Conservation (phyloP, 2,797 vertebrate species). For the Scolopax rusticola region DNA sequence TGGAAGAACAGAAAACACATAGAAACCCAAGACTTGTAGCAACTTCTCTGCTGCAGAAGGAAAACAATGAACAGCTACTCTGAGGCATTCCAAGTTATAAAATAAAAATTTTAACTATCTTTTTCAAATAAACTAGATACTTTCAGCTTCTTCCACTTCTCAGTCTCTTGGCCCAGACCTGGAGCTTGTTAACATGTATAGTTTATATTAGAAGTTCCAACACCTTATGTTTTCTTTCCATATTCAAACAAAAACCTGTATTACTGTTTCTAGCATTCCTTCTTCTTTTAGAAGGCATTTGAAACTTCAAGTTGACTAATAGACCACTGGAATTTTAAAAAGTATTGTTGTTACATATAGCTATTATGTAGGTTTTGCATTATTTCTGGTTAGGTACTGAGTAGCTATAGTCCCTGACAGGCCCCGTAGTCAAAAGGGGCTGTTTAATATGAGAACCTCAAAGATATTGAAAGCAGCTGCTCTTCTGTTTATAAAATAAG, state of each 20-base stretch:
- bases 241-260: neutral
- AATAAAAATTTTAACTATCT: neutral
- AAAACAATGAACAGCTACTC: neutral
- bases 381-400: neutral
- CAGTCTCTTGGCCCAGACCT: neutral
- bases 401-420: neutral
- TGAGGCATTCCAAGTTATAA: neutral
- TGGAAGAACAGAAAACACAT: fast-evolving
- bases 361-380: neutral
- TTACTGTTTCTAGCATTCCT: neutral
- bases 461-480: conserved; percentile 20
- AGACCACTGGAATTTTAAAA: neutral
- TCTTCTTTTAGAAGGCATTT: neutral
- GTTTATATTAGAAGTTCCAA: neutral
- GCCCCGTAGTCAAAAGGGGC: neutral
- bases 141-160: neutral
- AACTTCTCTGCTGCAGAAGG: neutral
- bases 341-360: neutral
- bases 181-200: neutral
- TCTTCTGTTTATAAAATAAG: neutral
- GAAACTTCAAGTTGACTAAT: neutral
- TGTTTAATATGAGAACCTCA: neutral
- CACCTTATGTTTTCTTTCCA: neutral
- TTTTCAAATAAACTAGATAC: neutral
- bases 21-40: neutral